Percentiles rank a stretch among this genome's conserved stretches.
These are phyloP conservation scores for Drosophila elegans DNA, from an alignment of 1,140 invertebrate species.

Conservation along the genomic window DNA sequence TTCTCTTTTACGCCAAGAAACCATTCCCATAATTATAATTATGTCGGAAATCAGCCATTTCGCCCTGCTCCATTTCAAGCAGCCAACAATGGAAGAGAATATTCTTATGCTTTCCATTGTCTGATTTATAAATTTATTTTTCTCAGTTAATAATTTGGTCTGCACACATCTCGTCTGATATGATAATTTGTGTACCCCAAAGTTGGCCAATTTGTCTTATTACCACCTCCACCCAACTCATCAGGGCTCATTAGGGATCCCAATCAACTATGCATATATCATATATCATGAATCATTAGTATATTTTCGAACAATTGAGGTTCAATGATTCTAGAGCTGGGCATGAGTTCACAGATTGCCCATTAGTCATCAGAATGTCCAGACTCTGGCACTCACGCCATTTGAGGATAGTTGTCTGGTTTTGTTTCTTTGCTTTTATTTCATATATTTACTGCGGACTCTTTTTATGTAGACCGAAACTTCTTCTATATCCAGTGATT, in stretches of 20 bases:
- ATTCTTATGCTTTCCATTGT: slow-evolving; percentile 48
- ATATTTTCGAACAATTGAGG: slow-evolving; percentile 48
- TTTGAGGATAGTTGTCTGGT: slow-evolving; percentile 36
- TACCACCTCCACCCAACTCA: slow-evolving; percentile 16
- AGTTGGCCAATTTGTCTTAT: slow-evolving; percentile 1
- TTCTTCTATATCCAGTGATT: slow-evolving; percentile 42
- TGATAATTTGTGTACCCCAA: slow-evolving; percentile 11
- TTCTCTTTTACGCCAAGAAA: slow-evolving; percentile 36
- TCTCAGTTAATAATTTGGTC: slow-evolving; percentile 42
- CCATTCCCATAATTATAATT: slow-evolving; percentile 47
- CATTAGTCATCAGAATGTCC: slow-evolving; percentile 56
- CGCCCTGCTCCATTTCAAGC: slow-evolving; percentile 31
- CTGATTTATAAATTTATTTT: slow-evolving; percentile 19
- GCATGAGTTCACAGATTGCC: slow-evolving; percentile 48
- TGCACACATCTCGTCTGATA: slow-evolving; percentile 14
- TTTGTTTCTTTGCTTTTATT: neutral
- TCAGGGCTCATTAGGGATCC: slow-evolving; percentile 3
- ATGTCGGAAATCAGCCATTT: slow-evolving; percentile 27
- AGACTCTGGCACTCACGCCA: slow-evolving; percentile 14
- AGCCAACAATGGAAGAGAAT: slow-evolving; percentile 33
- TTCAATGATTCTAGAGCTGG: slow-evolving; percentile 66
- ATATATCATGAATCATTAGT: slow-evolving; percentile 53
- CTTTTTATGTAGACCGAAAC: slow-evolving; percentile 12
- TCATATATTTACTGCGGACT: neutral
- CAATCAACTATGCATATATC: neutral